Evolutionary conservation across 2,888 invertebrate species (phyloP).

Genomic region (Brassicogethes aeneus): DNA sequence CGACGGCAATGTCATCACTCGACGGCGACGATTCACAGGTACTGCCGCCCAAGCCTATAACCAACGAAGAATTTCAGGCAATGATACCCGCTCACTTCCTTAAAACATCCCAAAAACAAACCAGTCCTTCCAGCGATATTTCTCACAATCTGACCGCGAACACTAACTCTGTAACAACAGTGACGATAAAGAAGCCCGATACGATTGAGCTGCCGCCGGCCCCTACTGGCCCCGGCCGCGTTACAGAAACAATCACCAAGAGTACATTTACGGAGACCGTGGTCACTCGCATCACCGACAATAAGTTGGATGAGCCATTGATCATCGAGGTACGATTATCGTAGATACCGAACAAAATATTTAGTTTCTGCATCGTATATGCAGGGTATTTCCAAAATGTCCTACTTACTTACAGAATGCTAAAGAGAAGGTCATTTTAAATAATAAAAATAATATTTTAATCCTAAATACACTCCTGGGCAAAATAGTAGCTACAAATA

Average conservation of each 20-base stretch:
- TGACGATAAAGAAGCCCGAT: conserved; percentile 72
- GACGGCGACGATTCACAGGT: conserved; percentile 44
- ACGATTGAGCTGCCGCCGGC: conserved; percentile 70
- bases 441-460: too few relatives aligned
- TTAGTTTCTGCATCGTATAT: too few relatives aligned
- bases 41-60: conserved; percentile 73
- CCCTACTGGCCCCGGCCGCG: conserved; percentile 73
- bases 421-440: too few relatives aligned
- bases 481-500: too few relatives aligned
- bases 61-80: conserved; percentile 91
- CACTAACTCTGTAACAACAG: conserved; percentile 57
- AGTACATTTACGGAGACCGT: conserved; percentile 93
- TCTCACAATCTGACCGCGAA: conserved; percentile 34
- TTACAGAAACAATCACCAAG: conserved; percentile 93
- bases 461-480: too few relatives aligned
- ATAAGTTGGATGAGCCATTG: conserved; percentile 75
- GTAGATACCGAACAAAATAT: too few relatives aligned
- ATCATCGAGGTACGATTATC: conserved; percentile 71
- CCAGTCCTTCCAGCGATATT: conserved; percentile 36
- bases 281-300: conserved; percentile 89
- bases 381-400: too few relatives aligned
- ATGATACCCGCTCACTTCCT: conserved; percentile 91
- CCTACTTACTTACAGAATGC: too few relatives aligned
- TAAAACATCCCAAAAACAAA: conserved; percentile 27
- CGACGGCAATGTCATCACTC: conserved; percentile 45